phyloP scores from a whole-genome alignment of 2,113 vertebrate genomes.

The Brachyhypopomus gauderio region DNA sequence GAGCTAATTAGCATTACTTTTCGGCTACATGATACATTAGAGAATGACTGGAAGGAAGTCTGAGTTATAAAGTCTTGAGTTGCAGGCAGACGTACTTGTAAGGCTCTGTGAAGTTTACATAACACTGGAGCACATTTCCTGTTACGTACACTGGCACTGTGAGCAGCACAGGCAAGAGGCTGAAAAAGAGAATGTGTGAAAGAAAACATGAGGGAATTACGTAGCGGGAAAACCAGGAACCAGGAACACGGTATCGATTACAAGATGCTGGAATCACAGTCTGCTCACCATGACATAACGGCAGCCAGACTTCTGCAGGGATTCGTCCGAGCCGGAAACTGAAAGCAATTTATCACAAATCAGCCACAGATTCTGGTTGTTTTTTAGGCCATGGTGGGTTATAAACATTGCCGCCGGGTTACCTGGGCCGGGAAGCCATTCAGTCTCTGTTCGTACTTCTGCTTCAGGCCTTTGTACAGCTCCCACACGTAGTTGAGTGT shows the following conservation, averaged over 20 bases:
- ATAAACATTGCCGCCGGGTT: slow-evolving; percentile 36
- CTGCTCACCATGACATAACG: slow-evolving; percentile 74
- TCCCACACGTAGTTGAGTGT: slow-evolving; percentile 86
- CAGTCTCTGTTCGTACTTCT: slow-evolving; percentile 66
- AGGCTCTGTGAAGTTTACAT: slow-evolving; percentile 79
- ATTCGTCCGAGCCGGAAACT: slow-evolving; percentile 64
- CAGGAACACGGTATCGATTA: background rate
- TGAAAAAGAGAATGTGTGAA: slow-evolving; percentile 56
- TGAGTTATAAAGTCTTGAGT: background rate
- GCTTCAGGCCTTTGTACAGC: slow-evolving; percentile 76
- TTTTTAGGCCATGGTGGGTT: background rate
- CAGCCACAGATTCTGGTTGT: too few relatives aligned
- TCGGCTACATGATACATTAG: too few relatives aligned
- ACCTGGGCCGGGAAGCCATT: slow-evolving; percentile 72
- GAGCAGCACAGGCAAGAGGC: slow-evolving; percentile 80
- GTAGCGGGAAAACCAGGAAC: background rate
- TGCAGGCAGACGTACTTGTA: slow-evolving; percentile 75
- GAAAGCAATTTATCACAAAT: slow-evolving; percentile 52
- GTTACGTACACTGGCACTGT: slow-evolving; percentile 81
- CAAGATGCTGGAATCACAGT: background rate
- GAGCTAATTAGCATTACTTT: too few relatives aligned
- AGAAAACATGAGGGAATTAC: background rate
- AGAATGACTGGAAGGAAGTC: too few relatives aligned
- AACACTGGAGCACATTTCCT: slow-evolving; percentile 79
- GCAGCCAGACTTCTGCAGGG: slow-evolving; percentile 64